A percentile compares a stretch with the other conserved stretches of the same genome.
Evolutionary conservation across 2,888 invertebrate species (phyloP).

Genomic region (Nomada fucata): DNA sequence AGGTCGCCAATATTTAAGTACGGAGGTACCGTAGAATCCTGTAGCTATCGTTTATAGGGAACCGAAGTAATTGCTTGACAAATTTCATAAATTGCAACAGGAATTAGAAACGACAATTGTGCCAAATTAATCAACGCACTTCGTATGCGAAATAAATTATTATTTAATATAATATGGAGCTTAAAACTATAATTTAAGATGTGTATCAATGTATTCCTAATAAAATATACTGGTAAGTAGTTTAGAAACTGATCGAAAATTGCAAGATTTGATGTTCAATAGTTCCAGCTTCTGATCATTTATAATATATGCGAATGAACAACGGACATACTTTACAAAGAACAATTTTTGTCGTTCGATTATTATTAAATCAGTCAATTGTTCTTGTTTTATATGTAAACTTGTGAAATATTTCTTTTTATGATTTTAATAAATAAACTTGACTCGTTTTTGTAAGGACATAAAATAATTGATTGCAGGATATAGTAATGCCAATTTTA

Average conservation of each 20-base stretch:
- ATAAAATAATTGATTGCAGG: constrained; percentile 29
- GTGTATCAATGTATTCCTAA: constrained; percentile 15
- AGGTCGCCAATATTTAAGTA: not conserved
- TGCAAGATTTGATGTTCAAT: not conserved
- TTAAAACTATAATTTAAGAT: constrained; percentile 24
- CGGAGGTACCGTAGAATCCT: not conserved
- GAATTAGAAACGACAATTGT: constrained; percentile 42
- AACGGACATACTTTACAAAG: no score
- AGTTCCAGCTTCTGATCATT: not conserved
- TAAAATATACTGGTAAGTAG: constrained; percentile 5
- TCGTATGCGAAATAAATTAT: constrained; percentile 27
- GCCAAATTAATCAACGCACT: constrained; percentile 53
- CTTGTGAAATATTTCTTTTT: no score
- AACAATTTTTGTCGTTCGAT: no score
- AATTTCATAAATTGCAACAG: constrained; percentile 11
- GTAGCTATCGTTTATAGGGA: constrained; percentile 3
- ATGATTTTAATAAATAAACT: no score
- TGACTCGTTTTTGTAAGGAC: constrained; percentile 21
- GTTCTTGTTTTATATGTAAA: no score
- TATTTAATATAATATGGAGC: constrained; percentile 13
- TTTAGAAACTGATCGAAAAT: not conserved
- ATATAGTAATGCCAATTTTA: constrained; percentile 52
- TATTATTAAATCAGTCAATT: no score
- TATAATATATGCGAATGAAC: not conserved
- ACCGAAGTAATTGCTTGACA: constrained; percentile 17